Conservation (phyloP, 2,797 vertebrate genomes). For the Pachyuromys duprasi region DNA sequence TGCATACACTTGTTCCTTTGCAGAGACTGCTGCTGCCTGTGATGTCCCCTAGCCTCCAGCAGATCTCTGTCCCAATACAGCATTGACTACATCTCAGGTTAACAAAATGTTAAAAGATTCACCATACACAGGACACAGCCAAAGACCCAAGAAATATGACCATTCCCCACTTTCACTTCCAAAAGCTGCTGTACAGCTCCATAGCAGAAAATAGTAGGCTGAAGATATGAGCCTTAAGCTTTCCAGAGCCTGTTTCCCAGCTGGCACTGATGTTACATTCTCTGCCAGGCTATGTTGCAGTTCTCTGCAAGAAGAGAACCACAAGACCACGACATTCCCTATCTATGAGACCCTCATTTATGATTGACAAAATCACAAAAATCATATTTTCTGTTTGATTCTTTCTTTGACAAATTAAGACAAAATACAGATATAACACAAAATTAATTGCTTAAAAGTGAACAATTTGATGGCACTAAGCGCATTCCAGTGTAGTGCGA, state of each 20-base stretch:
- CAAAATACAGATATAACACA: not conserved
- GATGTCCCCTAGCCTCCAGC: not conserved
- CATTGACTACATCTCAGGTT: not conserved
- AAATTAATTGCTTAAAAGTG: constrained; percentile 14
- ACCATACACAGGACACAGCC: not conserved
- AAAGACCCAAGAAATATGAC: not conserved
- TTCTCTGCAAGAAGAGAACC: not conserved
- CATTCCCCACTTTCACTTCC: too few relatives aligned
- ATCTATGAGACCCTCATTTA: not conserved
- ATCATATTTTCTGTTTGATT: not conserved
- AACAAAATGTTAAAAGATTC: not conserved
- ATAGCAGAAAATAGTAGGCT: not conserved
- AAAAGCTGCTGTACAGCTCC: not conserved
- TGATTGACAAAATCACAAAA: not conserved
- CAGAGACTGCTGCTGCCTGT: not conserved
- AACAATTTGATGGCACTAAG: not conserved
- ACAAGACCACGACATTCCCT: not conserved
- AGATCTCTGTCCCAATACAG: not conserved
- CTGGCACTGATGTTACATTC: not conserved
- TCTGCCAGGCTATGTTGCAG: not conserved
- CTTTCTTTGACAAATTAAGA: constrained; percentile 1
- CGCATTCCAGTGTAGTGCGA: not conserved
- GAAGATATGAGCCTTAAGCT: not conserved
- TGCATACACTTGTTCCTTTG: not conserved
- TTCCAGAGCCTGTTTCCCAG: not conserved